Evolutionary conservation across 2,113 vertebrate genomes (phyloP).

Genomic region (Vidua chalybeata): DNA sequence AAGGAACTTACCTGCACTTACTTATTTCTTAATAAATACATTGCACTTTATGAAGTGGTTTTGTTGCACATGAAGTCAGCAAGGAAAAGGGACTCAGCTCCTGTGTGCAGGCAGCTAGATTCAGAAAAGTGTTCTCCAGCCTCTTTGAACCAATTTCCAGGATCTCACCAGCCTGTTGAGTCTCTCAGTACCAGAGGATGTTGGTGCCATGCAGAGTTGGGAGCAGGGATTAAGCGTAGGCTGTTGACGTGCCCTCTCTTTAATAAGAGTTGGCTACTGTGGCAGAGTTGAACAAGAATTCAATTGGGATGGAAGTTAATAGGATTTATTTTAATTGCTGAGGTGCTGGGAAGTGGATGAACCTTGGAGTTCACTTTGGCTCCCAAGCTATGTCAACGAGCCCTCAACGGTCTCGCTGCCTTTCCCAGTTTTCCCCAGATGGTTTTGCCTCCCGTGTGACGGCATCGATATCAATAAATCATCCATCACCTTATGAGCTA

Average conservation of each 20-base stretch:
- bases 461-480: neutral
- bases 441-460: neutral
- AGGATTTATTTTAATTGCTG: slow-evolving; percentile 13
- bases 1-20: neutral
- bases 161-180: neutral
- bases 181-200: neutral
- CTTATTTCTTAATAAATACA: neutral
- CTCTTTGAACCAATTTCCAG: neutral
- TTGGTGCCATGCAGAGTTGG: neutral
- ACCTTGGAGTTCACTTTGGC: neutral
- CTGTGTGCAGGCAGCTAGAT: neutral
- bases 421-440: neutral
- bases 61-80: neutral
- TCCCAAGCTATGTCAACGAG: neutral
- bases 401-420: neutral
- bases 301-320: slow-evolving; percentile 7
- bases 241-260: neutral
- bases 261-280: neutral
- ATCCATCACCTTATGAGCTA: neutral
- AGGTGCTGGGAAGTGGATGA: neutral
- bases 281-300: neutral
- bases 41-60: neutral
- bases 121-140: neutral
- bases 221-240: neutral
- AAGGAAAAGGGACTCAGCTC: neutral